Conservation (phyloP, 2,888 invertebrate species). For the Helicoverpa assulta region DNA sequence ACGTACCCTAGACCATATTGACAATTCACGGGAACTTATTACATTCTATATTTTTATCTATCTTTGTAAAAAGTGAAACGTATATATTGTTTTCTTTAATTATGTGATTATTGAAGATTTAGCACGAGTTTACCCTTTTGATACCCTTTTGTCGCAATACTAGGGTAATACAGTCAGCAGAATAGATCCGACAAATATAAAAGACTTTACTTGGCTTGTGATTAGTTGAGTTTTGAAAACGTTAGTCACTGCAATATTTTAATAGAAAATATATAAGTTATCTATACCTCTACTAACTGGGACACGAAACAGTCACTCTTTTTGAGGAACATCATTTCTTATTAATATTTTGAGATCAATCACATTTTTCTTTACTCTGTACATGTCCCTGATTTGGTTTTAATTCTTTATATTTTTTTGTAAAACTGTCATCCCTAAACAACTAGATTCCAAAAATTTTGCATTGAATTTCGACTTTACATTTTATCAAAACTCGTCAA, state of each 20-base stretch:
- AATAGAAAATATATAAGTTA: constrained; percentile 58
- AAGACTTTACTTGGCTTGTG: constrained; percentile 8
- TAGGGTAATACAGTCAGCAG: constrained; percentile 14
- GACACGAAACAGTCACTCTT: constrained; percentile 75
- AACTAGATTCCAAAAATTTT: constrained; percentile 28
- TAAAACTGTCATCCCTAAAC: constrained; percentile 50
- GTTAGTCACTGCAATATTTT: constrained; percentile 50
- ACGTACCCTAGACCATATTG: background rate
- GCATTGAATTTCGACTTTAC: constrained; percentile 28
- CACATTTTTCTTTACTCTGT: constrained; percentile 67
- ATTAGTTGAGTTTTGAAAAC: constrained; percentile 35
- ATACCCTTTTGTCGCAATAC: constrained; percentile 5
- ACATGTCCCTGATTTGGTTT: constrained; percentile 71
- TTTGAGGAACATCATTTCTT: constrained; percentile 82
- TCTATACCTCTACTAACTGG: constrained; percentile 74
- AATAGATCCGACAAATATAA: background rate
- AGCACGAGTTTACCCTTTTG: background rate
- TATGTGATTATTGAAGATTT: background rate
- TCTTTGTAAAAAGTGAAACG: background rate
- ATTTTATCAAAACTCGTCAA: constrained; percentile 26
- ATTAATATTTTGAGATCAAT: constrained; percentile 83
- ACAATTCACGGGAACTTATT: background rate
- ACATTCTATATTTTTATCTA: background rate
- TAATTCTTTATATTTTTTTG: constrained; percentile 38
- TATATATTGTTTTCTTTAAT: background rate